Evolutionary conservation across 2,113 vertebrate species (phyloP).

Genomic region (Sinocyclocheilus anophthalmus): DNA sequence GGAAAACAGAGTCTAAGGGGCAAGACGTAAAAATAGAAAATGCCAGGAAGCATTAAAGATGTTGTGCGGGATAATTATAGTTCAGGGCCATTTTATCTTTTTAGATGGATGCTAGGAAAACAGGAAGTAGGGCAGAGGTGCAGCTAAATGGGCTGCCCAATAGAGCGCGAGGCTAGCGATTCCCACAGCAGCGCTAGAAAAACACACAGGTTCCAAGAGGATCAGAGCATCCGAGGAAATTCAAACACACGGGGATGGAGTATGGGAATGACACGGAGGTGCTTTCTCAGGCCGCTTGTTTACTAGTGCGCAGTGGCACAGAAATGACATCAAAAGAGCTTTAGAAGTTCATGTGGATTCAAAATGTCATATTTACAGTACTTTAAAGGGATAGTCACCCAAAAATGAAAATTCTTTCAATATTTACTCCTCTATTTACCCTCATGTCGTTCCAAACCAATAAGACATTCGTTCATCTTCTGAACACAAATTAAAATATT

Average conservation of each 20-base stretch:
- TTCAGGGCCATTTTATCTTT: constrained; percentile 24
- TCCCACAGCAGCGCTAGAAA: constrained; percentile 31
- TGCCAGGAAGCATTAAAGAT: constrained; percentile 32
- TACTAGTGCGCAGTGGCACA: neutral
- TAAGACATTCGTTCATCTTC: too few relatives aligned
- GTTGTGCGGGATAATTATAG: constrained; percentile 28
- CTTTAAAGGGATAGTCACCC: neutral
- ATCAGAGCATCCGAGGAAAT: constrained; percentile 7
- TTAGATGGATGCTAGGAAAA: constrained; percentile 23
- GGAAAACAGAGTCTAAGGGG: constrained; percentile 14
- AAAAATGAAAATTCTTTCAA: too few relatives aligned
- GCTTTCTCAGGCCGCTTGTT: constrained; percentile 20
- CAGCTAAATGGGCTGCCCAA: constrained; percentile 4
- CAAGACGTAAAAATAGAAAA: constrained; percentile 50
- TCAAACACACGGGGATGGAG: constrained; percentile 46
- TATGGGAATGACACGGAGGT: constrained; percentile 49
- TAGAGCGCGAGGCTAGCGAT: neutral
- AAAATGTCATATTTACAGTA: neutral
- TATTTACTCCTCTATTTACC: too few relatives aligned
- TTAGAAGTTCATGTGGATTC: neutral
- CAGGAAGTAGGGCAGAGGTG: constrained; percentile 41
- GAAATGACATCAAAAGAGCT: constrained; percentile 1
- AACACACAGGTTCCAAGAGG: constrained; percentile 11
- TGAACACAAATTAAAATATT: too few relatives aligned
- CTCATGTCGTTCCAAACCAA: too few relatives aligned